Evolutionary conservation across 92 coral and sea anemone genomes (phyloP).

Genomic region (Desmophyllum pertusum): DNA sequence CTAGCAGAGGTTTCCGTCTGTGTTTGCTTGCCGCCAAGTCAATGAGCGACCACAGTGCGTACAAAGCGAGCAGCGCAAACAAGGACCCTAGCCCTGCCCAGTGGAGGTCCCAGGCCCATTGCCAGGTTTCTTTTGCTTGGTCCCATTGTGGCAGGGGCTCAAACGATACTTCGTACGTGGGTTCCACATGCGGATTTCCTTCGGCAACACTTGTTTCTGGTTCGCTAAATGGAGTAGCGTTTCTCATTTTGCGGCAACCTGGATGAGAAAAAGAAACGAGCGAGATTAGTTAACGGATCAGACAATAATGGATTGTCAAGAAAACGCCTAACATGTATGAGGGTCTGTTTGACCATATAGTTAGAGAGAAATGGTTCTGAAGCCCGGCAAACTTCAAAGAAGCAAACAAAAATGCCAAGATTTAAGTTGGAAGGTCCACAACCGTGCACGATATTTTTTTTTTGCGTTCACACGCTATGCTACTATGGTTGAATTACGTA

Average conservation of each 20-base stretch:
- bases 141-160: constrained; percentile 90
- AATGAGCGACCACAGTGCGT: constrained; percentile 74
- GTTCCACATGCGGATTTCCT: constrained; percentile 2
- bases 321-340: not conserved
- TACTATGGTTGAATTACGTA: no score
- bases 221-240: constrained; percentile 19
- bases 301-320: not conserved
- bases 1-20: constrained; percentile 62
- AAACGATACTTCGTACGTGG: constrained; percentile 14
- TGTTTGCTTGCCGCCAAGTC: constrained; percentile 58
- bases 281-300: not conserved
- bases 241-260: constrained; percentile 4
- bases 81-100: constrained; percentile 82
- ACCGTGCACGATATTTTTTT: no score
- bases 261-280: not conserved
- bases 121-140: constrained; percentile 69
- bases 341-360: no score
- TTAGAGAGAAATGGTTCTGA: no score
- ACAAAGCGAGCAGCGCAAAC: constrained; percentile 68
- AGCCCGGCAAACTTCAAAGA: no score
- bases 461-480: no score
- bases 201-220: constrained; percentile 20
- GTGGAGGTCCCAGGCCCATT: constrained; percentile 84
- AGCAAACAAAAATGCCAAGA: no score
- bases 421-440: no score